phyloP scores from a whole-genome alignment of 1,140 invertebrate genomes.

The Caenorhabditis inopinata region DNA sequence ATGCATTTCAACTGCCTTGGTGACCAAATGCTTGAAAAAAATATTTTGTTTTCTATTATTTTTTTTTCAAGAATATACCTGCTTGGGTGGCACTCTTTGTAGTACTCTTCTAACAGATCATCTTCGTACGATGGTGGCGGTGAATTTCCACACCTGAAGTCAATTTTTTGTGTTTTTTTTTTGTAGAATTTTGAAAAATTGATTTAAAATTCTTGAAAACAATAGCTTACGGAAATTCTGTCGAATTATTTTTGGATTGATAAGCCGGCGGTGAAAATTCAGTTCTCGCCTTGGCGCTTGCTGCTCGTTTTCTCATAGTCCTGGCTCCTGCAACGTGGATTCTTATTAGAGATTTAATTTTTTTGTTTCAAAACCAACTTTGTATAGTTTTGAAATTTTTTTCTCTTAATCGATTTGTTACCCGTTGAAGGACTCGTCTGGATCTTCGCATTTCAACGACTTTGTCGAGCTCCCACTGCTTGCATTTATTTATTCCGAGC shows the following conservation, averaged over 20 bases:
- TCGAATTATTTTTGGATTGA: conserved; percentile 23
- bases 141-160: conserved; percentile 52
- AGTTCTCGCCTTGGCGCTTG: conserved; percentile 35
- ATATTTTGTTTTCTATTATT: background rate
- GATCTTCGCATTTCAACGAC: conserved; percentile 64
- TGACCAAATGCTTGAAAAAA: no score
- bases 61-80: background rate
- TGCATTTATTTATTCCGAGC: conserved; percentile 49
- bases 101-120: conserved; percentile 62
- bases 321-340: conserved; percentile 52
- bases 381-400: conserved; percentile 65
- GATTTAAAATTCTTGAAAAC: no score
- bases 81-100: conserved; percentile 59
- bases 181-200: background rate
- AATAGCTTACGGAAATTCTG: background rate
- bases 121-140: conserved; percentile 65
- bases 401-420: conserved; percentile 59
- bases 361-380: conserved; percentile 50
- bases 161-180: conserved; percentile 35
- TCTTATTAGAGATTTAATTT: background rate
- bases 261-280: conserved; percentile 42
- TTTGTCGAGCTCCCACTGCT: conserved; percentile 66
- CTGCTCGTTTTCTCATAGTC: conserved; percentile 56
- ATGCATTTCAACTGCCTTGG: no score
- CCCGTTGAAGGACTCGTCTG: conserved; percentile 58